Evolutionary conservation across 1,140 invertebrate species (phyloP), one percentile per base, ranked within the genome.

Genomic region (Periplaneta americana): DNA sequence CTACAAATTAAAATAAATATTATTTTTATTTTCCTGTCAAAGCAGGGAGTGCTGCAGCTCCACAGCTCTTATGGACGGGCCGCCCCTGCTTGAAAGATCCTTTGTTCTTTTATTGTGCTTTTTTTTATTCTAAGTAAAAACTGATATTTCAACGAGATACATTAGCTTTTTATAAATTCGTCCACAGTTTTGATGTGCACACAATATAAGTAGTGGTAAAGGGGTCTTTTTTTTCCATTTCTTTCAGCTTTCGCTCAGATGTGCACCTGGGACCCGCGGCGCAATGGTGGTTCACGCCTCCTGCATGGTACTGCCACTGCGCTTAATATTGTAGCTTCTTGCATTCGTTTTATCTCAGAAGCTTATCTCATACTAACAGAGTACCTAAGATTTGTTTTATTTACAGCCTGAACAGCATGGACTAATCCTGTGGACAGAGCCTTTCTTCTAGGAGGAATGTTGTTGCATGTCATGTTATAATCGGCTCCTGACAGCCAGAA

Each of bases 221-320:
- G 81, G 83, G 74, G 37, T 74, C 39, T 83, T 83, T 84, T 74
- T 84, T 78, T 78, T 78, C 76, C 76, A 78, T 78, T 84, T 83
- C 78, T 83, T 84, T 81, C 85, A 86, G 85, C 85, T 75, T 86
- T 86, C 81, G 83, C 84, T 80, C 85, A 85, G 82, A 85, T 86
- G 84, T 86, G 85, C 80, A 85, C 85, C 35, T 84, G 83, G 84
- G 84, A 85, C 79, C 82, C 83, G 57, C 82, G 82, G 39, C 81
- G 82, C 78, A 81, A 83, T 82, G 82, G 82, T 84, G 78, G 81
- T 75, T 48, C 81, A 75, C 39, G 79, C 39, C 78, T 79, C 31
- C 81, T 83, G 83, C 83, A 82, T 83, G 83, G 83, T 83, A 83
- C 66, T 80, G 76, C 82, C 32, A 83, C 76, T 80, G 76, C 80